Conservation (phyloP, 2,113 vertebrate genomes). For the Seriola rivoliana region DNA sequence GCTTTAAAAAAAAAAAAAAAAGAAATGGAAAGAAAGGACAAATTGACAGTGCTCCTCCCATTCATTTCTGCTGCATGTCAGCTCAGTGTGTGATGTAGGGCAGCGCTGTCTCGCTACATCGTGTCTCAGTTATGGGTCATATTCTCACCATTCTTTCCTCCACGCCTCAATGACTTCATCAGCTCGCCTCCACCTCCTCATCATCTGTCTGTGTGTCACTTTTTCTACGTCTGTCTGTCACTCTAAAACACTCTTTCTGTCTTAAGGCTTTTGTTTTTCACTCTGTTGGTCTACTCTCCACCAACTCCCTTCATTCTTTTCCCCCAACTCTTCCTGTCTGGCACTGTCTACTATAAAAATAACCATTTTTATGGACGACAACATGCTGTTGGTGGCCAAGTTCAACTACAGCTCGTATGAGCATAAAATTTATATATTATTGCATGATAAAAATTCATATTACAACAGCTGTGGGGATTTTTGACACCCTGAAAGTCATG, state of each 20-base stretch:
- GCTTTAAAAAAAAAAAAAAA: not conserved
- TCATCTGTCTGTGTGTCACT: slow-evolving; percentile 64
- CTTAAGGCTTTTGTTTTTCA: slow-evolving; percentile 9
- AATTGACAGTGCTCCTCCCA: slow-evolving; percentile 45
- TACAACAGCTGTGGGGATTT: not conserved
- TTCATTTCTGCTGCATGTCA: slow-evolving; percentile 47
- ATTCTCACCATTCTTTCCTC: slow-evolving; percentile 69
- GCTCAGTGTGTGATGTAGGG: slow-evolving; percentile 42
- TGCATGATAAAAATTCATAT: not conserved
- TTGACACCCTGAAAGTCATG: not conserved
- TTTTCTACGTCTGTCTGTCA: slow-evolving; percentile 41
- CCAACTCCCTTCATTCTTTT: slow-evolving; percentile 7
- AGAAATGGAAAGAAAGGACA: not conserved
- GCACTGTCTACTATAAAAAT: not conserved
- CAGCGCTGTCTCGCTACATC: slow-evolving; percentile 59
- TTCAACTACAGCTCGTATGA: not conserved
- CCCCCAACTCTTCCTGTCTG: slow-evolving; percentile 1
- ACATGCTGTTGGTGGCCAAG: not conserved
- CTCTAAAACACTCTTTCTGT: slow-evolving; percentile 37
- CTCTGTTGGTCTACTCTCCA: slow-evolving; percentile 1
- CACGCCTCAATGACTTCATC: slow-evolving; percentile 72
- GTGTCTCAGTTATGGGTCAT: slow-evolving; percentile 70
- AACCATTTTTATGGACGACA: not conserved
- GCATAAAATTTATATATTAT: not conserved
- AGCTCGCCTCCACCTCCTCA: slow-evolving; percentile 71